Evolutionary conservation across 2,797 vertebrate genomes (phyloP).

Genomic region (Peromyscus eremicus): DNA sequence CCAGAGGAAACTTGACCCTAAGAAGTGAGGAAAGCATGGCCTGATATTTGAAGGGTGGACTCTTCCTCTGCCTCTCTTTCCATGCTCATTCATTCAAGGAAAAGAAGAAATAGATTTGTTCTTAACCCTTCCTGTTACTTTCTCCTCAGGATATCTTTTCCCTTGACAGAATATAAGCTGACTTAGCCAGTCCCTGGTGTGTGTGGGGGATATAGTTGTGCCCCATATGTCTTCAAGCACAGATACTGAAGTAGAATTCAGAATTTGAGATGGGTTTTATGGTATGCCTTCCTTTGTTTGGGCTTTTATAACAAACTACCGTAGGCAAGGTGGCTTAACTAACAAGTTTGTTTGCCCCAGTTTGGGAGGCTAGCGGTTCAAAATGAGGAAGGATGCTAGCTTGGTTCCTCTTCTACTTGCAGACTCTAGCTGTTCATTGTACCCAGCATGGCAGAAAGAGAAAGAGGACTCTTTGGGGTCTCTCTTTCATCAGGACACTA

Average conservation of each 20-base stretch:
- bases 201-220: background rate
- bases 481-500: background rate
- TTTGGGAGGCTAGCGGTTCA: background rate
- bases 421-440: background rate
- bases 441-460: background rate
- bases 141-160: background rate
- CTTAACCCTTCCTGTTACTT: background rate
- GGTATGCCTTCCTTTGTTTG: background rate
- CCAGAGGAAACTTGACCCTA: background rate
- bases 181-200: background rate
- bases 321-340: background rate
- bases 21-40: background rate
- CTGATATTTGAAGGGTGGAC: background rate
- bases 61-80: background rate
- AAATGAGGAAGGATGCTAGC: background rate
- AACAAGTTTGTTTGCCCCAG: background rate
- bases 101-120: background rate
- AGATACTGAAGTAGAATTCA: background rate
- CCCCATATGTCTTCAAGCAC: background rate
- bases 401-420: background rate
- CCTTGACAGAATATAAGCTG: background rate
- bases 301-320: background rate
- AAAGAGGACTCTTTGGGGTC: background rate
- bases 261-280: background rate
- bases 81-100: background rate